Percentiles rank a stretch among this genome's conserved stretches.
Conservation (phyloP, 2,113 vertebrate species). For the Solea solea region DNA sequence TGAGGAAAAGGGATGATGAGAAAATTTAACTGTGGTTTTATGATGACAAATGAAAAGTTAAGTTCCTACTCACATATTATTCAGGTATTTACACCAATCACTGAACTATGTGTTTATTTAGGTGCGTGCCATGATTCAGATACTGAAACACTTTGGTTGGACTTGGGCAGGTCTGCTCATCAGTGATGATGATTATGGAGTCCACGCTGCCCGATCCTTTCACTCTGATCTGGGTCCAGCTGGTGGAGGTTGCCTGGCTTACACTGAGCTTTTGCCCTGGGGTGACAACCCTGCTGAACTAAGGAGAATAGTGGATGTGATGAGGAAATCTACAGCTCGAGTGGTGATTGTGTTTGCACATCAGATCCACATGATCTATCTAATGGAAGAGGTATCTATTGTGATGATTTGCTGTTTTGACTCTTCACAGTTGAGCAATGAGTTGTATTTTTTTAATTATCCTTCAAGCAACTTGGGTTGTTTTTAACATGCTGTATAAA, state of each 20-base stretch:
- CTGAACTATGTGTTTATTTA: slow-evolving; percentile 9
- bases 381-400: slow-evolving; percentile 56
- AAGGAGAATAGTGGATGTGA: too few relatives aligned
- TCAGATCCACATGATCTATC: slow-evolving; percentile 46
- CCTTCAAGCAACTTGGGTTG: too few relatives aligned
- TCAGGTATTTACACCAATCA: not conserved
- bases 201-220: slow-evolving; percentile 27
- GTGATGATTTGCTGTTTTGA: not conserved
- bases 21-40: too few relatives aligned
- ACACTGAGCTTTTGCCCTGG: too few relatives aligned
- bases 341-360: slow-evolving; percentile 11
- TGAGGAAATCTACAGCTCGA: too few relatives aligned
- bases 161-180: too few relatives aligned
- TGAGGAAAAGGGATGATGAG: too few relatives aligned
- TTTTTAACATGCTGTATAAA: too few relatives aligned
- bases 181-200: slow-evolving; percentile 15
- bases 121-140: slow-evolving; percentile 21
- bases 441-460: too few relatives aligned
- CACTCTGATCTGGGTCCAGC: slow-evolving; percentile 14
- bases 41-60: too few relatives aligned
- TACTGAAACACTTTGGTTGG: too few relatives aligned
- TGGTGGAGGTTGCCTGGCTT: not conserved
- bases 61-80: not conserved
- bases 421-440: not conserved
- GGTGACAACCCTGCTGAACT: too few relatives aligned